These are phyloP conservation scores for Illadopsis cleaveri DNA, from an alignment of 2,113 vertebrate species.

Conservation along the genomic window DNA sequence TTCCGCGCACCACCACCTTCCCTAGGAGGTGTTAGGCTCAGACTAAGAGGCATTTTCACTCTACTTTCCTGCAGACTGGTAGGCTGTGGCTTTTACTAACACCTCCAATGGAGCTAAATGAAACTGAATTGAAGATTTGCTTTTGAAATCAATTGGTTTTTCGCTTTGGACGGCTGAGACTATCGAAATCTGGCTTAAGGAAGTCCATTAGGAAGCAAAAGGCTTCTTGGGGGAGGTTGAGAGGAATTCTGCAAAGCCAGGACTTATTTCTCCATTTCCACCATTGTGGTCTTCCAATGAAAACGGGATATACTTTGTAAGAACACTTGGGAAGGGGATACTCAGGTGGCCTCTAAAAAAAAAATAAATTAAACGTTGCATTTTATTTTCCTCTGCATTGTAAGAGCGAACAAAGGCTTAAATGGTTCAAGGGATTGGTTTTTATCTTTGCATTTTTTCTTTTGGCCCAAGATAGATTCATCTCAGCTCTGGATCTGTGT, in stretches of 20 bases:
- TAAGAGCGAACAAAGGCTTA: neutral
- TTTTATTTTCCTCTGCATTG: neutral
- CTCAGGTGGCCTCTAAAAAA: constrained; percentile 15
- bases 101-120: neutral
- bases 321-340: neutral
- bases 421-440: neutral
- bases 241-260: neutral
- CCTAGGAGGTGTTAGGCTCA: constrained; percentile 1
- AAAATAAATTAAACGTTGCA: constrained; percentile 1
- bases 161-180: constrained; percentile 2
- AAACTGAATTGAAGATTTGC: neutral
- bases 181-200: neutral
- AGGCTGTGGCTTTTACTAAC: neutral
- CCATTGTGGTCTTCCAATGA: constrained; percentile 32
- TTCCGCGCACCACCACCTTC: constrained; percentile 46
- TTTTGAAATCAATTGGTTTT: neutral
- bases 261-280: neutral
- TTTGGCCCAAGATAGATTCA: neutral
- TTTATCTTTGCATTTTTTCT: neutral
- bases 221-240: neutral
- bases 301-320: neutral
- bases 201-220: neutral
- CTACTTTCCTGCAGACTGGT: neutral
- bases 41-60: constrained; percentile 18
- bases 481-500: neutral